Base-by-base conservation (phyloP, 2,797 vertebrate genomes). In the Mycteria americana region DNA sequence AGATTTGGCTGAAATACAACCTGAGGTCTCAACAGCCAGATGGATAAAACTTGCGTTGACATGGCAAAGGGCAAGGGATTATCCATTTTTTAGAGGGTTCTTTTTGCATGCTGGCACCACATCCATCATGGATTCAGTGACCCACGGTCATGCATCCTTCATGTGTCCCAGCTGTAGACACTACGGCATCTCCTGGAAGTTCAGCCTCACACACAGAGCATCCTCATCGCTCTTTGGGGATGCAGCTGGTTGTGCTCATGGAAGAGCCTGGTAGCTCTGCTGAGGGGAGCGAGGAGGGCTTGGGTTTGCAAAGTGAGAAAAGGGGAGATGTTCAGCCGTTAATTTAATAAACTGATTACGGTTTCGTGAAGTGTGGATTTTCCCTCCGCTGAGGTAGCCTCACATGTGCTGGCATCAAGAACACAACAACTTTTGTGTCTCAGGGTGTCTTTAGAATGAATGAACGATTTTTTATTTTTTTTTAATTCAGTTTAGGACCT, bases 81-180 rank as follows among this genome's bases (percentile, higher is more conserved):
- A 64, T 27, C 27, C 27, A 5, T n/a, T 31, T 59, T 70, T 48
- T 24, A 6, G 68, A 43, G 18, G 18, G 7, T 2, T 30, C 35
- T 73, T n/a, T 25, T 43, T 54, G 6, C 13, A 6, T 39, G 16
- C 25, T 91, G 43, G n/a, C 16, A 31, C 31, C 48, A 39, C 16
- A 18, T 30, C 46, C 24, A 19, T 31, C 13, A 8, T 28, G 54
- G 39, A 5, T 9, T 15, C n/a, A 11, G n/a, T 45, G 60, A 65
- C 41, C 68, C 41, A 10, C 0, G 3, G 27, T 31, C 50, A 21
- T 0, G 0, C 28, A 25, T 33, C 54, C n/a, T 35, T 51, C 0
- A 0, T 53, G 37, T 8, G 3, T 64, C 46, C 16, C 43, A 13
- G 41, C 23, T 5, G 1, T 3, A n/a, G 37, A 3, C n/a, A 14